Evolutionary conservation across 2,113 vertebrate genomes (phyloP), one percentile per base, ranked within the genome.

Genomic region (Ptyas mucosa): DNA sequence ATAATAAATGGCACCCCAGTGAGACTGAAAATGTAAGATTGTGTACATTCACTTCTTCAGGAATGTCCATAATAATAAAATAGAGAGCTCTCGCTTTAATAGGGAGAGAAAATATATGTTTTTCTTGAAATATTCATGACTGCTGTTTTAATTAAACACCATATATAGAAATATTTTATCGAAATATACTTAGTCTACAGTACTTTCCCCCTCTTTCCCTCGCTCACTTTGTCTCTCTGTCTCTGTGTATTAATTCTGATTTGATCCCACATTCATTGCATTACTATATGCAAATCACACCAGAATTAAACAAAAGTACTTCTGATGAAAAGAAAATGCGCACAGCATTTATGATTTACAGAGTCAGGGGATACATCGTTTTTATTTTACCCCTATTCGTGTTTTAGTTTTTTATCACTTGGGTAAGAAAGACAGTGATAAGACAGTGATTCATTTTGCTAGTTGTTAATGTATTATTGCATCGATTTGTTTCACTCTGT

Each of bases 1-100:
- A 94, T 95, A 97, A 95, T 93, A 97, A 97, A 95, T 95, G 29
- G 88, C 94, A 90, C 94, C 95, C 93, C 95, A 94, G 26, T 93
- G 92, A 94, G 92, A 94, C 85, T 95, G 69, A 95, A 94, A 97
- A 96, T 94, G 95, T 94, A 94, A 46, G 89, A 96, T 96, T 92
- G 92, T 39, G 53, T 6, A 23, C 18, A 58, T 18, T 5, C 57
- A 39, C 8, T 89, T 88, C 90, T 75, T 20, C 91, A 51, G 21
- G 93, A 94, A 0, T 8, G 91, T 96, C 87, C 3, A 0, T 55
- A 94, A 87, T 91, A 95, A 94, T 85, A 43, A 93, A 91, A 91
- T 69, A 75, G 92, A 91, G 85, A 93, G 69, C n/a, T 91, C 29
- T 46, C 90, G 43, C 6, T 8, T 96, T 91, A 91, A 93, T 29